Conservation (phyloP, 2,888 invertebrate genomes). For the Nemoura dubitans region DNA sequence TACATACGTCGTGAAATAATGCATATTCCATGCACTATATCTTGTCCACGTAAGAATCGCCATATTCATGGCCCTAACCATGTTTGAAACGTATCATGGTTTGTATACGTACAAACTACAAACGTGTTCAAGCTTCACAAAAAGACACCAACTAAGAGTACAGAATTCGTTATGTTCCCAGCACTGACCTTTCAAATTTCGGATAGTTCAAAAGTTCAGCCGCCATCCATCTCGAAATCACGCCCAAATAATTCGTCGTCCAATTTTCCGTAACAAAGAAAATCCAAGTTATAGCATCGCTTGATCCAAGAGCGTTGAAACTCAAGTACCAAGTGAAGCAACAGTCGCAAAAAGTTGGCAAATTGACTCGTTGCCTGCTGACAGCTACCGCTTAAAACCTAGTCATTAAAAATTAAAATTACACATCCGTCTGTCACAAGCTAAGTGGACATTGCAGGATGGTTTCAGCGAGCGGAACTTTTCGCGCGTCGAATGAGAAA, state of each 20-base stretch:
- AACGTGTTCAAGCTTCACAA: neutral
- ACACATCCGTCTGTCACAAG: neutral
- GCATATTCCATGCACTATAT: neutral
- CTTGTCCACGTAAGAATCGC: neutral
- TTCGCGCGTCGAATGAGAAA: neutral
- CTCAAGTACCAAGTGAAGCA: neutral
- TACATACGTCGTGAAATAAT: too few species aligned
- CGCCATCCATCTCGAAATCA: neutral
- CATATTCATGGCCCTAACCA: neutral
- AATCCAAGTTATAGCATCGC: neutral
- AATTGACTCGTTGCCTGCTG: neutral
- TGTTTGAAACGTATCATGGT: too few species aligned
- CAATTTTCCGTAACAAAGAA: neutral
- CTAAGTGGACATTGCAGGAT: neutral
- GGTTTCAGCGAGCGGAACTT: neutral
- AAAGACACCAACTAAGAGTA: neutral
- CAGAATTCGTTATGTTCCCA: neutral
- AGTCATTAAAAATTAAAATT: neutral
- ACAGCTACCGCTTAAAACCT: neutral
- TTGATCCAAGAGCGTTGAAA: neutral
- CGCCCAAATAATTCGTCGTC: neutral
- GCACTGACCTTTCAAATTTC: neutral
- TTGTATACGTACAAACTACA: too few species aligned
- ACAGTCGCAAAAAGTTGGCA: neutral
- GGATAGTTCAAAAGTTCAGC: neutral